Evolutionary conservation across 2,113 vertebrate species (phyloP).

Genomic region (Rhynchomys soricoides): DNA sequence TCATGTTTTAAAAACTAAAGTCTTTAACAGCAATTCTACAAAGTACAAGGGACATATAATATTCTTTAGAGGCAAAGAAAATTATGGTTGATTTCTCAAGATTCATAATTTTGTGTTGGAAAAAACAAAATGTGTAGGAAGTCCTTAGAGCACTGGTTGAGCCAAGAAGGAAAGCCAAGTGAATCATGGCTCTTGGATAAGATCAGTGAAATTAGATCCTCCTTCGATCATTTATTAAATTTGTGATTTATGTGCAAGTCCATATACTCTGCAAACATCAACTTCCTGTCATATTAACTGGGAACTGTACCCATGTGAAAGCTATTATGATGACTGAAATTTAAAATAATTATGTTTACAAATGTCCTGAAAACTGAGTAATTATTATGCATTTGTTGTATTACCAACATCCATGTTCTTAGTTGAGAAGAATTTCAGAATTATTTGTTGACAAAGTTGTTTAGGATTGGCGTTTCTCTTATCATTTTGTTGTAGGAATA

Average conservation of each 20-base stretch:
- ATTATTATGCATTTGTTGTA: not conserved
- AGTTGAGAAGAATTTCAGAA: constrained; percentile 19
- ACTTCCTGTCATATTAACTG: not conserved
- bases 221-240: not conserved
- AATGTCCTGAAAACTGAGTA: constrained; percentile 35
- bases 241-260: not conserved
- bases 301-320: not conserved
- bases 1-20: not conserved
- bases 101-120: constrained; percentile 5
- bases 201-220: not conserved
- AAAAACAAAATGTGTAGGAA: not conserved
- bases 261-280: not conserved
- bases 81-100: not conserved
- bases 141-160: not conserved
- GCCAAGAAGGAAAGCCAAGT: constrained; percentile 2
- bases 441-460: not conserved
- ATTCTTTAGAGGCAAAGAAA: not conserved
- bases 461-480: not conserved
- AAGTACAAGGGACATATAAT: not conserved
- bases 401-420: not conserved
- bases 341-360: constrained; percentile 35
- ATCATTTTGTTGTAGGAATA: not conserved
- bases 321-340: constrained; percentile 4
- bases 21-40: constrained; percentile 52
- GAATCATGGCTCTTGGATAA: not conserved